Evolutionary conservation across 2,113 vertebrate species (phyloP), one percentile per base, ranked within the genome.

Genomic region (Paracyprichromis sp.): DNA sequence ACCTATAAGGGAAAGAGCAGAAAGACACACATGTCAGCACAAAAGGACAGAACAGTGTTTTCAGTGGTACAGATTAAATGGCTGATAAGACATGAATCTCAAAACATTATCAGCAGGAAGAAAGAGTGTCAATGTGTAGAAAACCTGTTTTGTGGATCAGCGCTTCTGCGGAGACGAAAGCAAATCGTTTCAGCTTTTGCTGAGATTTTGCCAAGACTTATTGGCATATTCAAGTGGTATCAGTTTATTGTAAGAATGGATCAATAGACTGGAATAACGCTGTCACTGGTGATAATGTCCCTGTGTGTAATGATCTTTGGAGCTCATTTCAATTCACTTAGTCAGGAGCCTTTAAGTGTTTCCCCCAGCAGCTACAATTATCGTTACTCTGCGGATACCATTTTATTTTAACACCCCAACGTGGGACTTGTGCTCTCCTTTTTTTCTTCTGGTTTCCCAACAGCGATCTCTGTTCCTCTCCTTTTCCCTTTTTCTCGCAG

Each of bases 1-100:
- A 99, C 98, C 98, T 99, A 96, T 92, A 89, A 88, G 79, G 82
- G 76, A 93, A 80, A 94, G 83, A 94, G 86, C 73, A 93, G 36
- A 95, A 61, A 92, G 52, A 95, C 26, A 93, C 40, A 84, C 4
- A 80, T 38, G 90, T 96, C 85, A 96, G 90, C 86, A 80, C 56
- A 47, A 73, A 69, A 83, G 80, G n/a, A 85, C 50, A 79, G 52
- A 47, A 84, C 38, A 86, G 14, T 4, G 21, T 36, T 76, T 63
- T 80, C 83, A 45, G 52, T 43, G 36, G 56, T 66, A 82, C 59
- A 90, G 59, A 89, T 86, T 83, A 90, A 90, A 84, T 9, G 21
- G 40, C 78, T 86, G 76, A 85, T 78, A 86, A 91, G 26, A 90
- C 50, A 93, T 56, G 83, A 21, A 78, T 38, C 69, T 88, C 7